Evolutionary conservation across 2,113 vertebrate species (phyloP), one percentile per base, ranked within the genome.

Genomic region (Corythornis madagascariensis): DNA sequence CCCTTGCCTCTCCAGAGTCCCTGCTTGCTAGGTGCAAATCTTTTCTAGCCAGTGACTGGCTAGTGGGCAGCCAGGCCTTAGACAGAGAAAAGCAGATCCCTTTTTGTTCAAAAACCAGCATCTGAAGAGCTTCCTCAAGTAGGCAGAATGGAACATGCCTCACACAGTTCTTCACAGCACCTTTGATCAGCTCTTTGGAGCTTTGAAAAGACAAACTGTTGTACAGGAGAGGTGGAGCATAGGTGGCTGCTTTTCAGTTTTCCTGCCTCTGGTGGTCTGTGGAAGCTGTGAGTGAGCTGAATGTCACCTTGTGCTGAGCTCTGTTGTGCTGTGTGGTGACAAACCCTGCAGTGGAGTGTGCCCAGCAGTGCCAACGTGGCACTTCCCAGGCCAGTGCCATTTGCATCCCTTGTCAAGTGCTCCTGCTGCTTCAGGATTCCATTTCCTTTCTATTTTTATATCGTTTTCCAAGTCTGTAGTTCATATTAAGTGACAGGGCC

Each of bases 401-500:
- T 89, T 94, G 56, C 63, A 84, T 94, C 94, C 47, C 40, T 82
- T 55, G 38, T 92, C 4, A 93, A 90, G 70, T 76, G 82, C 60
- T 71, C 65, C 75, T 81, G 63, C 70, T 92, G 77, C 65, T 40
- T 50, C 70, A 78, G 92, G 73, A 86, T 88, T 92, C 70, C 64
- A 86, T 90, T 94, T 94, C 86, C 75, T 64, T 94, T 94, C 94
- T 96, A 83, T 93, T 95, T 95, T 94, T 94, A 47, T 70, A 79
- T 59, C 6, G 38, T 88, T 96, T 96, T 96, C 82, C 79, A 92
- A 95, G 82, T 76, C 86, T 84, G 63, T 90, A 82, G 94, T 92
- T 96, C 94, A 96, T 84, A 94, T 56, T 91, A 94, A 94, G 66
- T 95, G 94, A 95, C 86, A 70, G 65, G 73, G 79, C 66, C 90